Evolutionary conservation across 2,113 vertebrate genomes (phyloP), one percentile per base, ranked within the genome.

Genomic region (Toxostoma redivivum): DNA sequence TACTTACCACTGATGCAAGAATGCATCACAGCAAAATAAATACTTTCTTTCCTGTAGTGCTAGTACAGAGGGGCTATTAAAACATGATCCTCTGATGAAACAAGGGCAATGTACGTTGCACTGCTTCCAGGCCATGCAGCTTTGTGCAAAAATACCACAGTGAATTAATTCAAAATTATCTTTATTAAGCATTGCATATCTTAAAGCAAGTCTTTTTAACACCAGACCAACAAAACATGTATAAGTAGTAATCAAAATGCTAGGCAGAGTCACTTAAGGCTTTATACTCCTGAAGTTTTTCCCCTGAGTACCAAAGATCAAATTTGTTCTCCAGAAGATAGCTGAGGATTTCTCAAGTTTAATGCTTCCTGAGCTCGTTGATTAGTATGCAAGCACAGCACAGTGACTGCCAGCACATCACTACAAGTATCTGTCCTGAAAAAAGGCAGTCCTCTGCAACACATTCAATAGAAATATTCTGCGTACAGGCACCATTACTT

Each of bases 301-400:
- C 87, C 91, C 95, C 47, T 40, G 40, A 51, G 65, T 70, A 92
- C 95, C 84, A 73, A 95, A 97, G 31, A 95, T 51, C 92, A 85
- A 16, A n/a, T 92, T 92, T 72, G 45, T 83, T 96, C 93, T 67
- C 22, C 62, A 91, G 62, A 95, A 53, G 66, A 42, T 18, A 56
- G 27, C 65, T 95, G 73, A 95, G 50, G 31, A 69, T 95, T 96
- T 57, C 54, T 90, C 2, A 24, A 86, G 61, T 60, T 45, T 62
- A 66, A 87, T 51, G 47, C 90, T 95, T 95, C 83, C 76, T 90
- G 64, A 88, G 65, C 72, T 64, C 37, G 54, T 57, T 94, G 69
- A 95, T 93, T 76, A 92, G 82, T 21, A 93, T 80, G 83, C 92
- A 95, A 94, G 86, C 40, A 85, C 30, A 92, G 77, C 74, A 81